phyloP scores from a whole-genome alignment of 1,140 invertebrate genomes.

The Lordiphosa stackelbergi region DNA sequence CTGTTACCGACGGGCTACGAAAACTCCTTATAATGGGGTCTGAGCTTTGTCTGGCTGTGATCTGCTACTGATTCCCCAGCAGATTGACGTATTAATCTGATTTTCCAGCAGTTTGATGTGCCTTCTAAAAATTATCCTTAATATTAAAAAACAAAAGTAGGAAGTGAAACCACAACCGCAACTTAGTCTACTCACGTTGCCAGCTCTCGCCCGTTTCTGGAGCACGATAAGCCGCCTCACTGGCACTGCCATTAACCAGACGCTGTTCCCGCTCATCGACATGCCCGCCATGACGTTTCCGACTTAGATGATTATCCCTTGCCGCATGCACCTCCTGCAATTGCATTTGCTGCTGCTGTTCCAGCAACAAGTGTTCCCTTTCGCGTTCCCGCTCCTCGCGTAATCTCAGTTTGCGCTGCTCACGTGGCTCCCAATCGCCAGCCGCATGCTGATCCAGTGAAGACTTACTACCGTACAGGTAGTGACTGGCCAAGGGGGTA shows the following conservation, averaged over 20 bases:
- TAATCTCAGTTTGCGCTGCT: constrained; percentile 57
- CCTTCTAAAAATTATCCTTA: too few species aligned
- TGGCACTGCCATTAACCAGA: constrained; percentile 40
- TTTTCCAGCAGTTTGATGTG: too few species aligned
- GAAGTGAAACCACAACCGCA: too few species aligned
- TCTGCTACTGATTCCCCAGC: too few species aligned
- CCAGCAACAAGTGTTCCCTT: constrained; percentile 42
- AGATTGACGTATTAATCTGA: too few species aligned
- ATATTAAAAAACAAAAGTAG: too few species aligned
- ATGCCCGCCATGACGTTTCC: constrained; percentile 36
- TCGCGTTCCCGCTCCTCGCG: constrained; percentile 57
- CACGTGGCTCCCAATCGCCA: constrained; percentile 50
- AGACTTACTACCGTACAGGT: constrained; percentile 67
- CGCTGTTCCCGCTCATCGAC: constrained; percentile 51
- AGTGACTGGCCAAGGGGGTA: constrained; percentile 65
- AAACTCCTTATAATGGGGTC: too few species aligned
- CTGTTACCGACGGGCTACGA: too few species aligned
- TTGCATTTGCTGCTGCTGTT: constrained; percentile 41
- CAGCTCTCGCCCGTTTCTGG: constrained; percentile 82
- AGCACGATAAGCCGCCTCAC: constrained; percentile 17
- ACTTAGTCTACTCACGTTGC: constrained; percentile 78
- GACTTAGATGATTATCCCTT: constrained; percentile 45
- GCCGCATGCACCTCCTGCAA: constrained; percentile 42
- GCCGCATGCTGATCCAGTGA: constrained; percentile 50
- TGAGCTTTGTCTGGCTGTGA: too few species aligned